Percentiles rank a stretch among this genome's conserved stretches.
Conservation (phyloP, 2,888 invertebrate species). For the Chydorus sphaericus region DNA sequence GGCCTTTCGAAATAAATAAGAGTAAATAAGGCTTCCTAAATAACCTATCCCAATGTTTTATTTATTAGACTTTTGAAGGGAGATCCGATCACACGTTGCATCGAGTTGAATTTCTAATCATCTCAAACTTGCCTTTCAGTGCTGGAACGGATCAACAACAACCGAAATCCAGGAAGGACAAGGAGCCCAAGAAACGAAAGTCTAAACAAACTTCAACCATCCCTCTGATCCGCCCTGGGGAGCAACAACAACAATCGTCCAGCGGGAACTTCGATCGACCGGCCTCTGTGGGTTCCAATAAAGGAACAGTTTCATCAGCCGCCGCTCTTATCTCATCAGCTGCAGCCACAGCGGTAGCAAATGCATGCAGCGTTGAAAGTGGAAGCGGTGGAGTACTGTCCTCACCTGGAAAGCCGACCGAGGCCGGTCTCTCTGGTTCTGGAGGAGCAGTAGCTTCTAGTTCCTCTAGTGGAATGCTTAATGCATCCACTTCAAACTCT, state of each 20-base stretch:
- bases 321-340: background rate
- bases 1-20: no score
- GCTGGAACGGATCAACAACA: constrained; percentile 2
- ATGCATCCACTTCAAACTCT: no score
- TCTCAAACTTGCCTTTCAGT: background rate
- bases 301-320: background rate
- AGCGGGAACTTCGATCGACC: background rate
- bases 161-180: constrained; percentile 11
- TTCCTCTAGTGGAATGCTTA: no score
- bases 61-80: background rate
- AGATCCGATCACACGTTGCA: background rate
- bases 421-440: background rate
- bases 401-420: background rate
- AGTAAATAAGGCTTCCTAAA: background rate
- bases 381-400: background rate
- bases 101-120: background rate
- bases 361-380: background rate
- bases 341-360: background rate
- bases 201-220: background rate
- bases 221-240: no score
- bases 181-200: constrained; percentile 12
- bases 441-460: background rate
- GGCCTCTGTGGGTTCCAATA: background rate
- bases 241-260: background rate
- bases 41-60: background rate